Conservation (phyloP, 2,113 vertebrate genomes). For the Rhinoptilus africanus region DNA sequence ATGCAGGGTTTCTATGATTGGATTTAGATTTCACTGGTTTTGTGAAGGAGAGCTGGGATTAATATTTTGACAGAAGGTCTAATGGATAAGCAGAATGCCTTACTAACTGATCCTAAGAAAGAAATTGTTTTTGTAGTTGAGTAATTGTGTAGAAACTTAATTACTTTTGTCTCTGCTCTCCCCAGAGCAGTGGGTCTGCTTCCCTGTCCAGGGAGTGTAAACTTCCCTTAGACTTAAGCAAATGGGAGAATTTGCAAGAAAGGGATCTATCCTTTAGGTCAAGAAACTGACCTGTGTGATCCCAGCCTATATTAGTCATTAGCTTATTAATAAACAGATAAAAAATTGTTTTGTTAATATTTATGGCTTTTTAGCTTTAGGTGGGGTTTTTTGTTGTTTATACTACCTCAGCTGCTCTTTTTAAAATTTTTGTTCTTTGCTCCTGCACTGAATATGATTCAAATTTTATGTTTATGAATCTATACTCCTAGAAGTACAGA, state of each 20-base stretch:
- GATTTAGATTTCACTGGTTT: neutral
- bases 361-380: neutral
- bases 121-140: neutral
- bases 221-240: neutral
- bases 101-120: neutral
- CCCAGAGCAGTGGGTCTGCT: neutral
- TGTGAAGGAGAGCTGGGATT: neutral
- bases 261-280: neutral
- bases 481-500: neutral
- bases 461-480: neutral
- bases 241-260: neutral
- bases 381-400: neutral
- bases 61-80: neutral
- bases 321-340: neutral
- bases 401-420: neutral
- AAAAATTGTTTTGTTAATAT: neutral
- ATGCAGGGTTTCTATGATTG: neutral
- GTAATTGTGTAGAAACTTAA: neutral
- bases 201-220: neutral
- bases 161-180: neutral
- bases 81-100: neutral
- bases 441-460: neutral
- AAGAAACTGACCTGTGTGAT: neutral
- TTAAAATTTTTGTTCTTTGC: neutral
- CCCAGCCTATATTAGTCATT: neutral